These are phyloP conservation scores for Hemitrygon akajei DNA, from an alignment of 2,797 vertebrate species.

Conservation along the genomic window DNA sequence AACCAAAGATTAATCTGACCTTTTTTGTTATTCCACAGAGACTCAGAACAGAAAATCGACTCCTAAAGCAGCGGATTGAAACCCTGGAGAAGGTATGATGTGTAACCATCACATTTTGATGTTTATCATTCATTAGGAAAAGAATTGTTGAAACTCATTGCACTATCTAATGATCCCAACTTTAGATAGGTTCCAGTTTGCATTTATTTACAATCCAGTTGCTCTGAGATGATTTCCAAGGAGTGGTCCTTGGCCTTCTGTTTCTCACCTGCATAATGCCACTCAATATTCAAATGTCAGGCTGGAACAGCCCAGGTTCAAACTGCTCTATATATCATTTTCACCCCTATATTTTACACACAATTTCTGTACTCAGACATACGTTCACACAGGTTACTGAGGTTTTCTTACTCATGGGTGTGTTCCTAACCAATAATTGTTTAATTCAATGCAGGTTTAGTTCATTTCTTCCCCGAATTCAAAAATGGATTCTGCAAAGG, in stretches of 20 bases:
- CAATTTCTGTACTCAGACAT: neutral
- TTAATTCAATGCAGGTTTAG: neutral
- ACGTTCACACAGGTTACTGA: neutral
- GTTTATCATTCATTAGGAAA: too few relatives aligned
- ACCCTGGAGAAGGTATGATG: conserved; percentile 72
- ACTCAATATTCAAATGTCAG: too few relatives aligned
- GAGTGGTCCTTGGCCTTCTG: neutral
- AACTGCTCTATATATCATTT: neutral
- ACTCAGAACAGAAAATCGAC: conserved; percentile 63
- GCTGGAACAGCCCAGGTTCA: neutral
- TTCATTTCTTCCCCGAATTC: neutral
- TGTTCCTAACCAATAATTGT: neutral
- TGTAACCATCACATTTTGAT: neutral
- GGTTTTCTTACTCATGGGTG: neutral
- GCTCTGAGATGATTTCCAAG: neutral
- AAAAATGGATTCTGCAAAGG: neutral
- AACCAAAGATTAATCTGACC: neutral
- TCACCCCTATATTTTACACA: neutral
- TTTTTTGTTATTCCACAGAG: conserved; percentile 46
- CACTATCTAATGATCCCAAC: neutral
- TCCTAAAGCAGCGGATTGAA: conserved; percentile 89
- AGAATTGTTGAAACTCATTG: neutral
- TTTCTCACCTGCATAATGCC: too few relatives aligned
- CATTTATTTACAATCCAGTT: neutral
- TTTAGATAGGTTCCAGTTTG: neutral